Conservation (phyloP, 2,113 vertebrate genomes). For the Pantherophis guttatus region DNA sequence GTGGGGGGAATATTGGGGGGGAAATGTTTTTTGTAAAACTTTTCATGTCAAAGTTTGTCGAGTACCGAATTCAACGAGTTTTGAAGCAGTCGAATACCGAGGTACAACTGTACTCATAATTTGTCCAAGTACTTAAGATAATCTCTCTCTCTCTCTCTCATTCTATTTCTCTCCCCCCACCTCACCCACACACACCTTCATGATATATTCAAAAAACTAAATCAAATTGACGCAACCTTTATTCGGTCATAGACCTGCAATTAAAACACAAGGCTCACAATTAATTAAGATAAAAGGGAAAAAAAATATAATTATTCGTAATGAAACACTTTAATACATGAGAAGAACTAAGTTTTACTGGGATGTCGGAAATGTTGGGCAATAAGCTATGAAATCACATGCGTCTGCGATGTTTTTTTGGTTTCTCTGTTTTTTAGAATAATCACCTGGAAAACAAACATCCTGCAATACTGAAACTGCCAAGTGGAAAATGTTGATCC, state of each 20-base stretch:
- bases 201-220: neutral
- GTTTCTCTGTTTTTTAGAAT: neutral
- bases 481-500: neutral
- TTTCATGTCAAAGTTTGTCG: neutral
- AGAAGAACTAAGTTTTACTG: neutral
- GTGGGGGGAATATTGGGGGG: too few relatives aligned
- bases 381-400: neutral
- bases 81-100: neutral
- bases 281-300: neutral
- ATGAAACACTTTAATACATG: neutral
- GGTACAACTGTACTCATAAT: neutral
- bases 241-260: neutral
- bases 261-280: neutral
- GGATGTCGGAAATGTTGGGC: neutral
- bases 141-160: neutral
- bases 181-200: neutral
- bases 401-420: neutral
- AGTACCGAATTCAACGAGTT: neutral
- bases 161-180: too few relatives aligned
- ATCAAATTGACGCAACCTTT: neutral
- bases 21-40: neutral
- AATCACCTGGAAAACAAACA: neutral
- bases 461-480: neutral
- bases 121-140: neutral
- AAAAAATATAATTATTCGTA: neutral